These are phyloP conservation scores for Drosophila repletoides DNA, from an alignment of 1,140 invertebrate genomes.

Conservation along the genomic window DNA sequence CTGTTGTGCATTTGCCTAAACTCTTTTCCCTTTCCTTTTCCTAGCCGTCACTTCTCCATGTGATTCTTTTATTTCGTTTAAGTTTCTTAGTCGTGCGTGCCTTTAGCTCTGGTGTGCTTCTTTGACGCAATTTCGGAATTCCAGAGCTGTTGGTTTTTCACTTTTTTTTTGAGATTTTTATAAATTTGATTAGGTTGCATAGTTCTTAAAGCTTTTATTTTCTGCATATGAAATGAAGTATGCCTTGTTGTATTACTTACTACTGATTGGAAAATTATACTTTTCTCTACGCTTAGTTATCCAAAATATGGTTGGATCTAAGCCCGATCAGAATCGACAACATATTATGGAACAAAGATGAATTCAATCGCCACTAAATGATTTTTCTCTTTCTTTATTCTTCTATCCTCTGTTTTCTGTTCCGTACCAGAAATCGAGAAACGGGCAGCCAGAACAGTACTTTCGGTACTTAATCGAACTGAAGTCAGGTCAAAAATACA, in stretches of 20 bases:
- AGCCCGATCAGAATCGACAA: no score
- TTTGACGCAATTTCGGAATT: slow-evolving; percentile 1
- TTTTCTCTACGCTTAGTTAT: no score
- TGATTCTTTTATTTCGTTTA: slow-evolving; percentile 26
- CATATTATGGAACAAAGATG: no score
- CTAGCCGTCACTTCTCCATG: background rate
- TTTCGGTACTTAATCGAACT: no score
- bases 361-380: no score
- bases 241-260: no score
- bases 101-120: background rate
- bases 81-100: slow-evolving; percentile 28
- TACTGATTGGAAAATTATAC: no score
- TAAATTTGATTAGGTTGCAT: slow-evolving; percentile 3
- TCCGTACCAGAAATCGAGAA: no score
- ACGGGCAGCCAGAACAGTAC: no score
- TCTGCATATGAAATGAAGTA: no score
- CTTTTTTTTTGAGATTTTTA: background rate
- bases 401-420: background rate
- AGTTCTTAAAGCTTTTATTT: background rate
- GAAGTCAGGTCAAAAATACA: no score
- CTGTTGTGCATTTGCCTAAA: slow-evolving; percentile 31
- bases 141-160: background rate
- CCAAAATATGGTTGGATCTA: no score
- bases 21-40: background rate
- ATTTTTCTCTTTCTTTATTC: background rate